Evolutionary conservation across 2,113 vertebrate genomes (phyloP), one percentile per base, ranked within the genome.

Genomic region (Pipra filicauda): DNA sequence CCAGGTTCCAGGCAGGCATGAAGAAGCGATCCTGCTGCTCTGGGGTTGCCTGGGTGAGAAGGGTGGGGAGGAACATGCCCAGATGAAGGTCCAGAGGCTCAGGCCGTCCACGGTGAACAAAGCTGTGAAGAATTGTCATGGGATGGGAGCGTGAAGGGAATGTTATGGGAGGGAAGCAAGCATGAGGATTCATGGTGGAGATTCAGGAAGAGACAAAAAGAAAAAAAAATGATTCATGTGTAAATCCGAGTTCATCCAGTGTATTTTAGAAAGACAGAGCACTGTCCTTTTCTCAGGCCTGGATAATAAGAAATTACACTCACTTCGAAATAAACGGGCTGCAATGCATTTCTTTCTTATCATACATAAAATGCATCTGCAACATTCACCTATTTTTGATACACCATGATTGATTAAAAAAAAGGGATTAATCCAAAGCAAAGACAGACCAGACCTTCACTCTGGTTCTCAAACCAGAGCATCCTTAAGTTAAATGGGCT

Each of bases 51-150:
- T 99, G 99, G 98, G 99, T 99, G 97, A 99, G 98, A 88, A 99
- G 98, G 44, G 99, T 99, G 95, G 99, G 99, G 95, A 99, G 98
- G 98, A 99, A 99, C 99, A 99, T 99, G 97, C 98, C 99, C 97
- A 99, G 98, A 85, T 99, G 99, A 89, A 99, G 99, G 84, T 99
- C 99, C 98, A 99, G 97, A 94, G 99, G 99, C 74, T 98, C 98
- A 57, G 99, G 98, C 66, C 98, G 98, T 96, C 98, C 99, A 11
- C 97, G 98, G 91, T 99, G 99, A 94, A 99, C 98, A 98, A 97
- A 99, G 92, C 99, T 99, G 98, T 82, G 95, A 95, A 96, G 93
- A 91, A 96, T 97, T 71, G 96, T 58, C 95, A 86, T 79, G 77
- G 83, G 92, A 71, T 33, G 81, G 95, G 85, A 89, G 90, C 8